Conservation (phyloP, 2,888 invertebrate species). For the Mycogona germanica region DNA sequence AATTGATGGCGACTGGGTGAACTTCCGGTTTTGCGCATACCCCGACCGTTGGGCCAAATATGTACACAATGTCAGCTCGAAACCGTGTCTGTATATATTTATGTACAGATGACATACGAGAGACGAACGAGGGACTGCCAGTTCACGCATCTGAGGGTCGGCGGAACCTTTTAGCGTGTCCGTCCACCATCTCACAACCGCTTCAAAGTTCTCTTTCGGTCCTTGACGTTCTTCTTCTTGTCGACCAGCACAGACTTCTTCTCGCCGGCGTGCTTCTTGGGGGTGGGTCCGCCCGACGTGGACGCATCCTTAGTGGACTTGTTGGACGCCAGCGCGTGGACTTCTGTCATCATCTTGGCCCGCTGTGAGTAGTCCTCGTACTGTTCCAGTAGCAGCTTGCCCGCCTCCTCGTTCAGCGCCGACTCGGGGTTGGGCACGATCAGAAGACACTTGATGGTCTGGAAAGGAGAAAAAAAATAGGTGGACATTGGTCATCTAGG, state of each 20-base stretch:
- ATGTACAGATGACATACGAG: no score
- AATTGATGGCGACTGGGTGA: no score
- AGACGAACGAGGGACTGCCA: no score
- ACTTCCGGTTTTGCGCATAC: no score
- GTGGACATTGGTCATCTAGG: no score
- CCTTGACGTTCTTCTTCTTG: slow-evolving; percentile 54
- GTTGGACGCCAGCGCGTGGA: slow-evolving; percentile 49
- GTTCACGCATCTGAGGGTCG: no score
- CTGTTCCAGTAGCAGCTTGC: slow-evolving; percentile 78
- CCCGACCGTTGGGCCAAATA: no score
- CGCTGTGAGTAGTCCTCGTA: slow-evolving; percentile 85
- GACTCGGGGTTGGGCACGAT: slow-evolving; percentile 97
- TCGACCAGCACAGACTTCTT: slow-evolving; percentile 43
- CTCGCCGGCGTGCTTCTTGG: slow-evolving; percentile 75
- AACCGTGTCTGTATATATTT: no score
- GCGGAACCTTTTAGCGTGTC: no score
- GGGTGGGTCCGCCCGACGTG: slow-evolving; percentile 52
- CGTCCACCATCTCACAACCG: slow-evolving; percentile 72
- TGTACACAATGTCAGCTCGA: no score
- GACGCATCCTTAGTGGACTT: slow-evolving; percentile 23
- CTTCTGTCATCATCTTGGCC: slow-evolving; percentile 83
- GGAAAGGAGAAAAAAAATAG: slow-evolving; percentile 25
- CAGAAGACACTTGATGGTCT: slow-evolving; percentile 87
- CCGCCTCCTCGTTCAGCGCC: slow-evolving; percentile 93
- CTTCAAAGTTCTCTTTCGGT: slow-evolving; percentile 72